Percentiles rank a stretch among this genome's conserved stretches.
These are phyloP conservation scores for Onychomys torridus DNA, from an alignment of 2,797 vertebrate species.

Conservation along the genomic window DNA sequence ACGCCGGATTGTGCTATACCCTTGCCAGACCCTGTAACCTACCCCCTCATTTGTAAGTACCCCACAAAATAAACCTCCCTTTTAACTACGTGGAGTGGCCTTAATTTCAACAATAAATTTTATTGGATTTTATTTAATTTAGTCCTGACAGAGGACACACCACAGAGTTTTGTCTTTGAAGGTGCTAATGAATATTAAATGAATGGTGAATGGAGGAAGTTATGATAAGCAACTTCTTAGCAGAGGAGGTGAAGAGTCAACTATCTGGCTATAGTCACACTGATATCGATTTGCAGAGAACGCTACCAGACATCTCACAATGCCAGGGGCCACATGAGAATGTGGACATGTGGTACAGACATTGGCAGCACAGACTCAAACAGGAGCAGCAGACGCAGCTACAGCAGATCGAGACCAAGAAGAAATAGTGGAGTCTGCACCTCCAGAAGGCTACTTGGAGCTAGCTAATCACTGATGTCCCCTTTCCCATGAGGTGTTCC, in stretches of 20 bases:
- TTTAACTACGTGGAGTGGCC: too few species aligned
- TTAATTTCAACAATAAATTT: too few species aligned
- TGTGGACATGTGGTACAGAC: not conserved
- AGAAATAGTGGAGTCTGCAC: not conserved
- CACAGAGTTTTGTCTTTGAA: not conserved
- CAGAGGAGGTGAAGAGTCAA: not conserved
- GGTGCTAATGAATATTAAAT: not conserved
- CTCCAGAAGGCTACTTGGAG: not conserved
- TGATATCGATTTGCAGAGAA: not conserved
- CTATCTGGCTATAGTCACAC: not conserved
- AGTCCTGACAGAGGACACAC: not conserved
- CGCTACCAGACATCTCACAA: not conserved
- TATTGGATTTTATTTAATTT: not conserved
- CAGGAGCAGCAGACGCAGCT: not conserved
- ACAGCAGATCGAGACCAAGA: not conserved
- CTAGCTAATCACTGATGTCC: not conserved
- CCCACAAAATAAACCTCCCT: too few species aligned
- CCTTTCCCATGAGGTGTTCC: not conserved
- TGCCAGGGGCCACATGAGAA: not conserved
- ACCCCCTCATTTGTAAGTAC: too few species aligned
- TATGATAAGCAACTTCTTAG: constrained; percentile 32
- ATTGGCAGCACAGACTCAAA: not conserved
- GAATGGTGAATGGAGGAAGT: not conserved
- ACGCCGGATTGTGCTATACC: too few species aligned
- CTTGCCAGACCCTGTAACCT: too few species aligned